Conservation (phyloP, 1,140 invertebrate genomes). For the Galleria mellonella region DNA sequence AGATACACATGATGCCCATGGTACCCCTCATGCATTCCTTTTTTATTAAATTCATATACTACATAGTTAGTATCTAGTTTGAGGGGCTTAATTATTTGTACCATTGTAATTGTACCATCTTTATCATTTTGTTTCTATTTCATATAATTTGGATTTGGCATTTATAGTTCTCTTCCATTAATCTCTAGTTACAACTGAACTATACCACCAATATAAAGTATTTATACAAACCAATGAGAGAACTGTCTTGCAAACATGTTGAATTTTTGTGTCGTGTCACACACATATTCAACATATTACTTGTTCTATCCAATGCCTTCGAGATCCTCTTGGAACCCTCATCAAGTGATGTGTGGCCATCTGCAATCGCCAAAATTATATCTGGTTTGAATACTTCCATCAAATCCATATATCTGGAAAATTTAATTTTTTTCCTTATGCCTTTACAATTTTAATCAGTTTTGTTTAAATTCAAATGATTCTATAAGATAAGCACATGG, state of each 20-base stretch:
- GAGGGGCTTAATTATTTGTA: too few relatives aligned
- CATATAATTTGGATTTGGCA: too few relatives aligned
- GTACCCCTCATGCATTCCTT: too few relatives aligned
- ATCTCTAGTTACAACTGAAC: too few relatives aligned
- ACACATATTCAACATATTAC: conserved; percentile 77
- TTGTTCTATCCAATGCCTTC: conserved; percentile 80
- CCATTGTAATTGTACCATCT: too few relatives aligned
- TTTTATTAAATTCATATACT: too few relatives aligned
- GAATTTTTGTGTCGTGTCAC: conserved; percentile 75
- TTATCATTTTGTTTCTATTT: too few relatives aligned
- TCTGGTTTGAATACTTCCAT: conserved; percentile 86
- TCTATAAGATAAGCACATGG: too few relatives aligned
- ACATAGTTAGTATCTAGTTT: too few relatives aligned
- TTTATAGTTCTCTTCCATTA: too few relatives aligned
- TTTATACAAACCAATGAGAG: conserved; percentile 41
- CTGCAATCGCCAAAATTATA: conserved; percentile 85
- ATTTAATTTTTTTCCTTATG: conserved; percentile 3
- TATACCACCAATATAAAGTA: background rate
- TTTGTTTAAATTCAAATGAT: background rate
- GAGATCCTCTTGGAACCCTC: conserved; percentile 80
- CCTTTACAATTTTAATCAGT: too few relatives aligned
- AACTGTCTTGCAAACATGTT: conserved; percentile 42
- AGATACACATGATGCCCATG: too few relatives aligned
- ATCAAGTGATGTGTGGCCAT: conserved; percentile 84
- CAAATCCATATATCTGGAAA: conserved; percentile 81